Evolutionary conservation across 2,797 vertebrate genomes (phyloP).

Genomic region (Cynodonichthys magdalenae): DNA sequence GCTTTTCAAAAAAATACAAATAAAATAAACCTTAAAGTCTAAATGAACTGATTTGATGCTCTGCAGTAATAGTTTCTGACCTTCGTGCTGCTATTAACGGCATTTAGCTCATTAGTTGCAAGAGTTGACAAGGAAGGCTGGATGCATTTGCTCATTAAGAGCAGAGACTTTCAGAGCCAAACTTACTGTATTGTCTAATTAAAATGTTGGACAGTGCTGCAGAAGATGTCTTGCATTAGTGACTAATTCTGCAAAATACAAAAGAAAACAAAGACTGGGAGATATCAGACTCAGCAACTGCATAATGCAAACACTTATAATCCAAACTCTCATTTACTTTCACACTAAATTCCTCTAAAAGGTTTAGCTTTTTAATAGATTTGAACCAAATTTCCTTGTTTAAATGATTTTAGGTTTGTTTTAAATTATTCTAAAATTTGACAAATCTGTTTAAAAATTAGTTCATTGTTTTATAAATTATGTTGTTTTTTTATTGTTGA

Average conservation of each 20-base stretch:
- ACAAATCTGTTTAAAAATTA: too few relatives aligned
- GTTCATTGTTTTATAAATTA: too few relatives aligned
- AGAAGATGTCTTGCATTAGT: not conserved
- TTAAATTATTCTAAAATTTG: too few relatives aligned
- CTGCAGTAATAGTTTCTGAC: not conserved
- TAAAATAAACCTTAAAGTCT: too few relatives aligned
- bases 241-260: not conserved
- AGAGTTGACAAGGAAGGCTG: not conserved
- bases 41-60: not conserved
- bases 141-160: conserved; percentile 16
- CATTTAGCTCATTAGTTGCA: conserved; percentile 39
- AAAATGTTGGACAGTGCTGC: conserved; percentile 6
- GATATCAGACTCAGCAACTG: not conserved
- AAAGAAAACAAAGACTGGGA: not conserved
- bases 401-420: not conserved
- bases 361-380: not conserved
- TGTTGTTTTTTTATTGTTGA: too few relatives aligned
- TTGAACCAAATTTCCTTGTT: not conserved
- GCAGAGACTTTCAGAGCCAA: not conserved
- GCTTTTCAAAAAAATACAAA: too few relatives aligned
- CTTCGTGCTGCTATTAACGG: not conserved
- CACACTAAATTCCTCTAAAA: not conserved
- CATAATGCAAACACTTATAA: not conserved
- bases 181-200: conserved; percentile 1
- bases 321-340: not conserved